phyloP scores from a whole-genome alignment of 2,113 vertebrate species.

The Eurystomus gularis region DNA sequence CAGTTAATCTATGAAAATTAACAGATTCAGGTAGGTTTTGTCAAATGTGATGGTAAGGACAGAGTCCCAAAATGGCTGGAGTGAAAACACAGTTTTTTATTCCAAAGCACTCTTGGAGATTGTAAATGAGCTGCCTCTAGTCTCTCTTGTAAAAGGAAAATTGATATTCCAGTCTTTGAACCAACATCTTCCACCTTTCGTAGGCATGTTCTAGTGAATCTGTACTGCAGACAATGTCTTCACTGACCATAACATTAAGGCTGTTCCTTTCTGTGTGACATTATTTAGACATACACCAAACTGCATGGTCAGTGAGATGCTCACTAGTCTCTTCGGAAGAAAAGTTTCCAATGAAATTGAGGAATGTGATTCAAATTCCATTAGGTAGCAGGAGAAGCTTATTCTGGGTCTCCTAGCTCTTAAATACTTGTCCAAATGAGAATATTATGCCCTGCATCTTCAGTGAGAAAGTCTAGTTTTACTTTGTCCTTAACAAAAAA shows the following conservation, averaged over 20 bases:
- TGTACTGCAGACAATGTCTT: neutral
- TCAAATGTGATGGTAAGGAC: neutral
- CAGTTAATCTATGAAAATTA: neutral
- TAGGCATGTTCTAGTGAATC: accelerated
- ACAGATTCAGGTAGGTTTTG: neutral
- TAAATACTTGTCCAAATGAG: neutral
- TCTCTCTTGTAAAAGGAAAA: neutral
- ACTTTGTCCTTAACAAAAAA: neutral
- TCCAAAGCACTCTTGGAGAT: neutral
- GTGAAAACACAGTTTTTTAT: neutral
- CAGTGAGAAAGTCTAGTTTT: neutral
- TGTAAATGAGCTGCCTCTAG: neutral
- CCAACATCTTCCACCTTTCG: neutral
- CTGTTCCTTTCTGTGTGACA: neutral
- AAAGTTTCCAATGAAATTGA: neutral
- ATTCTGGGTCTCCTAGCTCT: neutral
- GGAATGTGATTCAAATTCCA: neutral
- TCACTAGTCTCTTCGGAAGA: neutral
- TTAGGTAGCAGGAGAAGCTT: neutral
- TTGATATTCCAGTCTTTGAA: neutral
- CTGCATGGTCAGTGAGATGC: neutral
- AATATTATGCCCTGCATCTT: neutral
- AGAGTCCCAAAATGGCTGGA: neutral
- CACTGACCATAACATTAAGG: neutral
- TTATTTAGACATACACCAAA: neutral